phyloP scores from a whole-genome alignment of 2,888 invertebrate genomes.

The Salticus scenicus region DNA sequence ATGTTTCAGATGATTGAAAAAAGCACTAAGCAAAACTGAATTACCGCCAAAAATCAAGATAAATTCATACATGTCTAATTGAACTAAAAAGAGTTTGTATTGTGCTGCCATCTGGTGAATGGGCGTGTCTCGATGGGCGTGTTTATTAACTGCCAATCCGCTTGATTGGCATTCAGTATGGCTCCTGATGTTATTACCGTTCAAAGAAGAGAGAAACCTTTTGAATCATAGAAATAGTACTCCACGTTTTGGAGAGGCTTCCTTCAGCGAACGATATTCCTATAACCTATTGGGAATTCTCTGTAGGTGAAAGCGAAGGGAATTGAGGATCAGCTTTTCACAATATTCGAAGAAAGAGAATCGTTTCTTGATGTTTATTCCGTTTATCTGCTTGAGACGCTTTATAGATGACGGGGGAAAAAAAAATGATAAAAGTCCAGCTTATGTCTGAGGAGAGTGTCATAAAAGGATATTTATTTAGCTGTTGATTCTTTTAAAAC shows the following conservation, averaged over 20 bases:
- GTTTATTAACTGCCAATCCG: constrained; percentile 55
- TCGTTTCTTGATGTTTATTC: constrained; percentile 58
- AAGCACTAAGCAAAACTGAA: too few species aligned
- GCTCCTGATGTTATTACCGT: constrained; percentile 61
- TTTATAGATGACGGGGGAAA: constrained; percentile 56
- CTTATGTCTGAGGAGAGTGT: neutral
- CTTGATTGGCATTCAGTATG: constrained; percentile 55
- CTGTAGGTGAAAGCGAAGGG: constrained; percentile 66
- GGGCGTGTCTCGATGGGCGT: constrained; percentile 58
- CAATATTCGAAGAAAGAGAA: constrained; percentile 42
- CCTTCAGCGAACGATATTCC: constrained; percentile 59
- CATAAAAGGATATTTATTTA: too few species aligned
- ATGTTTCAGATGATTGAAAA: too few species aligned
- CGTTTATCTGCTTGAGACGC: constrained; percentile 45
- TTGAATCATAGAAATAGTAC: constrained; percentile 60
- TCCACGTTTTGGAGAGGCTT: constrained; percentile 64
- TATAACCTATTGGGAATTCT: constrained; percentile 67
- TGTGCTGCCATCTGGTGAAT: constrained; percentile 55
- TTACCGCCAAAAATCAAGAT: too few species aligned
- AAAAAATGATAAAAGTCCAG: too few species aligned
- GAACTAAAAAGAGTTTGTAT: neutral
- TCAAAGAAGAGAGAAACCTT: constrained; percentile 64
- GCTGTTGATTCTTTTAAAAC: too few species aligned
- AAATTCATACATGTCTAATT: too few species aligned
- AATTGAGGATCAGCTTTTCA: constrained; percentile 54